Conservation (phyloP, 1,140 invertebrate species). For the Nomia melanderi region DNA sequence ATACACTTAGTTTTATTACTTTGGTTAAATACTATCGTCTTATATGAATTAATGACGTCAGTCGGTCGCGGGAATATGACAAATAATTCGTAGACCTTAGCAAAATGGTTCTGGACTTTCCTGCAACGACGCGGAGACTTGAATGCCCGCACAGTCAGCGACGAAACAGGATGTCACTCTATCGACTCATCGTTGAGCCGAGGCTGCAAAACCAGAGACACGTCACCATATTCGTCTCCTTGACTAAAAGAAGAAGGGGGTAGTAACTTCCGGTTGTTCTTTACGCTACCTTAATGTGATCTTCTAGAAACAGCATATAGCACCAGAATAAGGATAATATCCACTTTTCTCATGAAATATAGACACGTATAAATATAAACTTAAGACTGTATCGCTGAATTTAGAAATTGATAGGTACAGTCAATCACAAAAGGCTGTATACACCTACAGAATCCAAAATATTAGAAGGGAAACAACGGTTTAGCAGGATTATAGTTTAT, state of each 20-base stretch:
- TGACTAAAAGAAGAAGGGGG: neutral
- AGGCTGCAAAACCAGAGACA: slow-evolving; percentile 8
- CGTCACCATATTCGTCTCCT: slow-evolving; percentile 40
- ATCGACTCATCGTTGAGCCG: slow-evolving; percentile 31
- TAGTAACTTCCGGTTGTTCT: slow-evolving; percentile 18
- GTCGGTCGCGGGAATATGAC: neutral
- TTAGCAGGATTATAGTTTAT: too few relatives aligned
- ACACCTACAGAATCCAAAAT: too few relatives aligned
- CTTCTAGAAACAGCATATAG: neutral
- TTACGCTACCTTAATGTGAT: neutral
- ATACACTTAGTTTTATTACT: too few relatives aligned
- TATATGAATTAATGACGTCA: neutral
- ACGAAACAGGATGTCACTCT: slow-evolving; percentile 22
- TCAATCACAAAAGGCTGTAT: too few relatives aligned
- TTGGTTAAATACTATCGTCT: neutral
- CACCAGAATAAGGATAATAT: too few relatives aligned
- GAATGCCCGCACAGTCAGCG: slow-evolving; percentile 18
- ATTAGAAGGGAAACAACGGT: too few relatives aligned
- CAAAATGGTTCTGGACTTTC: neutral
- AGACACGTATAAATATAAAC: too few relatives aligned
- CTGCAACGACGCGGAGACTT: slow-evolving; percentile 8
- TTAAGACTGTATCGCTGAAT: too few relatives aligned
- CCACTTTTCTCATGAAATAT: too few relatives aligned
- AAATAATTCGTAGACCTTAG: neutral
- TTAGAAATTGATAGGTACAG: too few relatives aligned